Base-by-base conservation (phyloP, 2,888 invertebrate species). In the Perizoma affinitatum region DNA sequence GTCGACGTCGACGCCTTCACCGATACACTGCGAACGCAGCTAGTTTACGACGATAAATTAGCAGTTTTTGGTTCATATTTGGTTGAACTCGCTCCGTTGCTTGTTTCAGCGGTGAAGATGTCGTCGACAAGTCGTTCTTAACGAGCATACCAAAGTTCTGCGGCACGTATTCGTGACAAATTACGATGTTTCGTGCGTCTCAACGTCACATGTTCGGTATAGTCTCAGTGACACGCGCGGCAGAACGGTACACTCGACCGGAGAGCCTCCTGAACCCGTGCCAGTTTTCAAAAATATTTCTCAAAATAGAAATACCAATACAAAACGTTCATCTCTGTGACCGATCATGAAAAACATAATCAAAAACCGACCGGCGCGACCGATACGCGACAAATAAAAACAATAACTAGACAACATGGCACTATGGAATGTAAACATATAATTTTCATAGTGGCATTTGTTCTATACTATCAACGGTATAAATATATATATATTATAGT, bases 341-440 rank as follows among this genome's bases (percentile, higher is more conserved):
- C 51, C 46, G 52, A 22, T 7, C 22, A 38, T 34, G 52, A 55
- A 52, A 61, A 48, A 57, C 53, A 51, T 49, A 43, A 50, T 57
- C 46, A 51, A 60, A 59, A 61, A 55, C 58, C 53, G 61, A 56
- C 53, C 54, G 33, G 42, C 56, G 42, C 56, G 56, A 56, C 61
- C 53, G 58, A 35, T 44, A 49, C 53, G 34, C 47, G 49, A 58
- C 49, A 42, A 40, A 46, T 56, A 42, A 56, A 57, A 54, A 60
- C 56, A 45, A 65, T 59, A 58, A 62, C 75, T 68, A 74, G 69
- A 83, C 79, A 79, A 79, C 60, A 86, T 83, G 87, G 79, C 88
- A 87, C 90, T 86, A 88, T 87, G 90, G 82, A 84, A 83, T 86
- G 86, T 82, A 80, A 88, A 88, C 88, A 88, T 89, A 89, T 88